phyloP scores from a whole-genome alignment of 2,888 invertebrate species.

The Oscheius sp. region DNA sequence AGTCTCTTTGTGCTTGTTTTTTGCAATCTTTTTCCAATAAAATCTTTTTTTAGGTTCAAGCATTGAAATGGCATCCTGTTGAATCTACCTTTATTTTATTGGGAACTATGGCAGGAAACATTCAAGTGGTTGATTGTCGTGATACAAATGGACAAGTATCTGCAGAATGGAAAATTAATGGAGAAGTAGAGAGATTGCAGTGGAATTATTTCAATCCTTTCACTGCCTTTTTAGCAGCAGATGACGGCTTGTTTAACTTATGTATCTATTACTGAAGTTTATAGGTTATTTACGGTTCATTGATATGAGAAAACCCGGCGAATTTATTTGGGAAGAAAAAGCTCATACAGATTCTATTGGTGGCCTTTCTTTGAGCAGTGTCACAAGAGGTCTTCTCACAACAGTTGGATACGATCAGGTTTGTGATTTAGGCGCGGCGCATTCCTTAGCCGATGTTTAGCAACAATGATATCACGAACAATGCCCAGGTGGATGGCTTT shows the following conservation, averaged over 20 bases:
- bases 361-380: slow-evolving; percentile 50
- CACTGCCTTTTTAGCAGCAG: slow-evolving; percentile 78
- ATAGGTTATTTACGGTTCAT: slow-evolving; percentile 56
- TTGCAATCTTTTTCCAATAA: neutral
- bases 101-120: slow-evolving; percentile 82
- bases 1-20: too few relatives aligned
- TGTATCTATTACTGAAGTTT: neutral
- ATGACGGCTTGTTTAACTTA: slow-evolving; percentile 51
- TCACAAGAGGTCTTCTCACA: slow-evolving; percentile 53
- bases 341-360: slow-evolving; percentile 61
- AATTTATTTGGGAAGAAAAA: slow-evolving; percentile 43
- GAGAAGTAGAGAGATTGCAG: slow-evolving; percentile 84
- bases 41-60: slow-evolving; percentile 76
- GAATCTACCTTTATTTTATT: slow-evolving; percentile 84
- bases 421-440: too few relatives aligned
- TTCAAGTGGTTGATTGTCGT: slow-evolving; percentile 53
- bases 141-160: slow-evolving; percentile 39
- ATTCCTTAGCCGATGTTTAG: neutral
- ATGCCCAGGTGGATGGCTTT: neutral
- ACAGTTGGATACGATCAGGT: slow-evolving; percentile 62
- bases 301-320: slow-evolving; percentile 59
- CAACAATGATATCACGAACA: neutral
- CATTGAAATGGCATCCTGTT: slow-evolving; percentile 83
- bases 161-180: slow-evolving; percentile 78
- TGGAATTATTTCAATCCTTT: slow-evolving; percentile 86